Base-by-base conservation (phyloP, 1,140 invertebrate species). In the Micrasema minimum region DNA sequence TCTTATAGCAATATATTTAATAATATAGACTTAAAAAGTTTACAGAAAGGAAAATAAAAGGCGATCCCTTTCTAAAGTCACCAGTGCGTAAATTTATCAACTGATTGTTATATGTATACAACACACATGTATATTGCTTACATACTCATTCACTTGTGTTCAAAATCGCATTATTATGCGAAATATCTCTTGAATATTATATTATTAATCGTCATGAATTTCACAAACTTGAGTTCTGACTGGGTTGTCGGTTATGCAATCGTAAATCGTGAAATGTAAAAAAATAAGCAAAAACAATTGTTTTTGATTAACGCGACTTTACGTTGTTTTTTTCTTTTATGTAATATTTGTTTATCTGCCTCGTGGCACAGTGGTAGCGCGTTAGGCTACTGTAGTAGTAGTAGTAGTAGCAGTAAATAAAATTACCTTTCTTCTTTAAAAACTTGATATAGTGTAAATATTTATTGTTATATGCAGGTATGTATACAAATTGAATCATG, bases 31-130 rank as follows among this genome's bases (percentile, higher is more conserved):
- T 22, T 26, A 5, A 18, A 12, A 11, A 26, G 18, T 12, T 18
- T 22, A 9, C 9, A 23, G 18, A 22, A 23, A 23, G 11, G 50
- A 51, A 51, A 18, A 23, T 6, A 51, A 12, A 45, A 23, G 22
- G 50, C 50, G 50, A 23, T 51, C 22, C 50, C 50, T 51, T 51
- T 51, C 50, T 51, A 51, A 51, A 51, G 6, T 12, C 50, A 51
- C 9, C 22, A 22, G 22, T 22, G 50, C 50, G 50, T 5, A 2
- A 48, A 48, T n/a, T n/a, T n/a, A n/a, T n/a, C n/a, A n/a, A n/a
- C n/a, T n/a, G n/a, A n/a, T n/a, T n/a, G n/a, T n/a, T n/a, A n/a
- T n/a, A n/a, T n/a, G n/a, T n/a, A n/a, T n/a, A n/a, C n/a, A n/a
- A n/a, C n/a, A 48, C 18, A 51, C 9, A 23, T 51, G 12, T 45